phyloP scores from a whole-genome alignment of 2,113 vertebrate species.

The Pyrgilauda ruficollis region DNA sequence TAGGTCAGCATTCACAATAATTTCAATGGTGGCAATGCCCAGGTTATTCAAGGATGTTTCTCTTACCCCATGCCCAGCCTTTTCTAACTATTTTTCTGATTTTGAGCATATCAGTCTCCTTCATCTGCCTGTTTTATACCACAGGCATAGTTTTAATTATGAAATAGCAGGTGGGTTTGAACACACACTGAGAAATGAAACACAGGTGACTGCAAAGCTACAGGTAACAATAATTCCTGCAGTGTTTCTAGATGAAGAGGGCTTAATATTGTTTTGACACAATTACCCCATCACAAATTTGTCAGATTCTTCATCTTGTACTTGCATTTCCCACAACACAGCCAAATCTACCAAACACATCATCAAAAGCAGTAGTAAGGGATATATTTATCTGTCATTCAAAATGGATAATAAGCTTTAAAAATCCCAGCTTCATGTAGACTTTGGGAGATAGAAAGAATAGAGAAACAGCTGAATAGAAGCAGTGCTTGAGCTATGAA shows the following conservation, averaged over 20 bases:
- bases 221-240: conserved; percentile 9
- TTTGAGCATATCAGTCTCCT: neutral
- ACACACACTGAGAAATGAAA: neutral
- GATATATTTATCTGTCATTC: conserved; percentile 45
- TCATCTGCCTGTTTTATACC: neutral
- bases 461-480: conserved; percentile 1
- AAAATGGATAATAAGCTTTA: conserved; percentile 52
- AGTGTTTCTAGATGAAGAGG: conserved; percentile 30
- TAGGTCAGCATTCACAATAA: neutral
- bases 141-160: neutral
- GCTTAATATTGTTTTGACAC: conserved; percentile 34
- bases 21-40: fast-evolving
- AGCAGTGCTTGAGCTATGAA: neutral
- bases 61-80: neutral
- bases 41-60: neutral
- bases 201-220: neutral
- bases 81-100: neutral
- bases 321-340: neutral
- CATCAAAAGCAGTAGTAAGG: conserved; percentile 35
- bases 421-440: conserved; percentile 20
- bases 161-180: neutral
- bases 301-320: conserved; percentile 2
- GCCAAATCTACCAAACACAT: conserved; percentile 2
- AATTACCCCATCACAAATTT: conserved; percentile 45
- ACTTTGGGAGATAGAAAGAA: neutral